These are phyloP conservation scores for Rhagonycha fulva DNA, from an alignment of 2,888 invertebrate species.

Conservation along the genomic window DNA sequence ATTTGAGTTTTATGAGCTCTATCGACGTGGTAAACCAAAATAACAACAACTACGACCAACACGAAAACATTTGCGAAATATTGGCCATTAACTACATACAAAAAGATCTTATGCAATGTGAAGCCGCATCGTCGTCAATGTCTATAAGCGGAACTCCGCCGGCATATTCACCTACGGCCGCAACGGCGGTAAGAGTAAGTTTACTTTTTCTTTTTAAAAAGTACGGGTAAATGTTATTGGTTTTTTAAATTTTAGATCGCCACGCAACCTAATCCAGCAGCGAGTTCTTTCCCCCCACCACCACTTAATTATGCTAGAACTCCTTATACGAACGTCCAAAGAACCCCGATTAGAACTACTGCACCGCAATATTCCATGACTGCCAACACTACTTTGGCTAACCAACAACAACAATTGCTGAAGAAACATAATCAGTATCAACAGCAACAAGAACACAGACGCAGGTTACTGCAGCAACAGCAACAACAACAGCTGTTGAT, in stretches of 20 bases:
- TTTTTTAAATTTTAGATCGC: constrained; percentile 33
- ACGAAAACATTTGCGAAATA: constrained; percentile 67
- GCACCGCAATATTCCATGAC: constrained; percentile 38
- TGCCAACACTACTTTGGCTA: constrained; percentile 33
- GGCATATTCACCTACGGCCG: constrained; percentile 58
- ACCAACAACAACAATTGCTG: constrained; percentile 54
- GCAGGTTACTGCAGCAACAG: constrained; percentile 76
- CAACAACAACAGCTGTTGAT: constrained; percentile 81
- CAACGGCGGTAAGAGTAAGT: constrained; percentile 40
- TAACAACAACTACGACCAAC: constrained; percentile 23
- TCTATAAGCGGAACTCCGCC: constrained; percentile 63
- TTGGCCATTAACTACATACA: constrained; percentile 89
- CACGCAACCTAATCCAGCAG: constrained; percentile 39
- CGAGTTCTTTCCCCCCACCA: constrained; percentile 45
- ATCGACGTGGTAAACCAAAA: constrained; percentile 45
- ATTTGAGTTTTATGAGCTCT: constrained; percentile 55
- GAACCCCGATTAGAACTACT: constrained; percentile 33
- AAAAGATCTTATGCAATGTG: constrained; percentile 87
- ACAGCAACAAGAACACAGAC: constrained; percentile 62
- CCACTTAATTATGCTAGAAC: constrained; percentile 52
- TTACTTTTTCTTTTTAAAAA: neutral
- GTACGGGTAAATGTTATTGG: constrained; percentile 9
- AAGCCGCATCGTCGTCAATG: constrained; percentile 63
- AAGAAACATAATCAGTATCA: constrained; percentile 55
- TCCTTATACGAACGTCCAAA: constrained; percentile 37